Percentiles rank a stretch among this genome's conserved stretches.
phyloP scores from a whole-genome alignment of 35 echinoderm and acorn worm genomes.

The Lytechinus variegatus region DNA sequence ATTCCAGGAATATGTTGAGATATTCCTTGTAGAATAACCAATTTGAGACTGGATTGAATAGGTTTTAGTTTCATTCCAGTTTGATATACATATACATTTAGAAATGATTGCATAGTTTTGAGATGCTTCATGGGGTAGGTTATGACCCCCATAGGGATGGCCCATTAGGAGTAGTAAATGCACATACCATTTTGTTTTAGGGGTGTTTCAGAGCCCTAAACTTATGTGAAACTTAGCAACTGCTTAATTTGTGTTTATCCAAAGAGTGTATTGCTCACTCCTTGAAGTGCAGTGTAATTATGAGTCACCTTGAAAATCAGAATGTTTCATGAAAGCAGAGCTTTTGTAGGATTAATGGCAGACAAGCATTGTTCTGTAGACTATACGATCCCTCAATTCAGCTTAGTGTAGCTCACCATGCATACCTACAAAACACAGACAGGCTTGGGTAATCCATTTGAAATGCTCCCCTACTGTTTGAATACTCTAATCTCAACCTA shows the following conservation, averaged over 20 bases:
- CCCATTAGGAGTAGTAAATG: background rate
- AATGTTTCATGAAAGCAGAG: background rate
- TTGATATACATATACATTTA: background rate
- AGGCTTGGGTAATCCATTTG: constrained; percentile 6
- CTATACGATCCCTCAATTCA: background rate
- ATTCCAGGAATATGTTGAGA: background rate
- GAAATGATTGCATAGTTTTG: background rate
- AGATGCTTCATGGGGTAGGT: constrained; percentile 17
- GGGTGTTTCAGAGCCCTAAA: background rate
- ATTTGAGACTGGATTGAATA: background rate
- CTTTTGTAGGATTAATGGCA: background rate
- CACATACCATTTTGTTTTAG: background rate
- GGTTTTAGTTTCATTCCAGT: background rate
- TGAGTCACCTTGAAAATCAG: background rate
- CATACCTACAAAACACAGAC: constrained; percentile 2
- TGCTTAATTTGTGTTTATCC: background rate
- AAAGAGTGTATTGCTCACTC: background rate
- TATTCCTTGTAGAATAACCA: background rate
- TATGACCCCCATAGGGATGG: constrained; percentile 8
- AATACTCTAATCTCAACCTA: constrained; percentile 22
- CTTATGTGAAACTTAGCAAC: background rate
- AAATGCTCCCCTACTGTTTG: background rate
- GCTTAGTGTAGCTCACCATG: background rate
- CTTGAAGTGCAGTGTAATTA: background rate
- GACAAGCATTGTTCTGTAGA: background rate